Conservation (phyloP, 2,797 vertebrate genomes). For the Myripristis murdjan region DNA sequence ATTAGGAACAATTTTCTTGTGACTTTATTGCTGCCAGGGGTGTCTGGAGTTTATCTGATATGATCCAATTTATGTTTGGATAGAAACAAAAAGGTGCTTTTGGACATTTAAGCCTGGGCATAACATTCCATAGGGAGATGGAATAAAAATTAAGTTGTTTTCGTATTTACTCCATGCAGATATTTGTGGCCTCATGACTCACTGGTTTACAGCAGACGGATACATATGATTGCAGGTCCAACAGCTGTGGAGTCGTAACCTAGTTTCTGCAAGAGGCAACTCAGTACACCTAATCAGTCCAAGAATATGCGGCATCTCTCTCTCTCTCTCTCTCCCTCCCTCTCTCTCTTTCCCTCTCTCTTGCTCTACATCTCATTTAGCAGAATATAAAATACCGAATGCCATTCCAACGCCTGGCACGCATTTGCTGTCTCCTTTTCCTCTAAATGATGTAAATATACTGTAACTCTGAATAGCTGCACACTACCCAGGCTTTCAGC, state of each 20-base stretch:
- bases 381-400: conserved; percentile 22
- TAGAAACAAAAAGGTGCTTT: conserved; percentile 21
- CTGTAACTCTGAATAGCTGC: conserved; percentile 58
- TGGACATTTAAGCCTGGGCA: neutral
- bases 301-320: conserved; percentile 2
- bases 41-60: neutral
- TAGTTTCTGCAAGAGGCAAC: conserved; percentile 32
- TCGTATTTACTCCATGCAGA: conserved; percentile 38
- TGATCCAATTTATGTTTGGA: neutral
- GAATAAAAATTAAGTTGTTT: conserved; percentile 42
- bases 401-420: conserved; percentile 33
- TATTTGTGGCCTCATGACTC: conserved; percentile 39
- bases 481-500: conserved; percentile 24
- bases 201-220: conserved; percentile 24
- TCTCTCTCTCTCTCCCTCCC: conserved; percentile 8
- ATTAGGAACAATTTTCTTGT: neutral
- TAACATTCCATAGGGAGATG: conserved; percentile 24
- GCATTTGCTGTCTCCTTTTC: conserved; percentile 51
- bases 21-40: neutral
- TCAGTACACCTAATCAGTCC: conserved; percentile 27
- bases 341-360: conserved; percentile 2
- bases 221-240: conserved; percentile 30
- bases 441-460: conserved; percentile 55
- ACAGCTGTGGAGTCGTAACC: conserved; percentile 59
- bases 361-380: conserved; percentile 7